A percentile compares a stretch with the other conserved stretches of the same genome.
phyloP scores from a whole-genome alignment of 2,888 invertebrate genomes.

The Cephus pygmeus region DNA sequence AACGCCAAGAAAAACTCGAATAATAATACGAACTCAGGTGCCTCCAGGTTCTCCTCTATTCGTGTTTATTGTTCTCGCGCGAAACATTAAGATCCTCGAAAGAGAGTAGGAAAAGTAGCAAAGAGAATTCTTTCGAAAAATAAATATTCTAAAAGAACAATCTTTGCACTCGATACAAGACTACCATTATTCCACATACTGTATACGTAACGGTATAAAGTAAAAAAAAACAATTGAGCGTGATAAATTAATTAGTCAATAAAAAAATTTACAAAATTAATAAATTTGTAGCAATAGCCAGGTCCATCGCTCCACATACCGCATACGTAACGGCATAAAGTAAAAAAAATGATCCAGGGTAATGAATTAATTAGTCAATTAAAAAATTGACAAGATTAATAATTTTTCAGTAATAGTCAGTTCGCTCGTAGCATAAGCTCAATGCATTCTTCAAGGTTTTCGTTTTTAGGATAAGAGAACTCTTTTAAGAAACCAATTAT shows the following conservation, averaged over 20 bases:
- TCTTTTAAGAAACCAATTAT: conserved; percentile 7
- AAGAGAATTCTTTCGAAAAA: conserved; percentile 8
- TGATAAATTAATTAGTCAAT: neutral
- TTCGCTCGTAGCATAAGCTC: conserved; percentile 19
- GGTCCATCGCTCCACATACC: too few species aligned
- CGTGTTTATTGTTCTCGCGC: conserved; percentile 14
- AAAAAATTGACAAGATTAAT: too few species aligned
- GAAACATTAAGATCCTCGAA: conserved; percentile 15
- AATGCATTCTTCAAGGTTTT: conserved; percentile 48
- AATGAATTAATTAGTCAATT: too few species aligned
- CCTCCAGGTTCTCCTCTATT: conserved; percentile 2
- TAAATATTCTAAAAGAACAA: conserved; percentile 2
- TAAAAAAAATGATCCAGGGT: too few species aligned
- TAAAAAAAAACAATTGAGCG: neutral
- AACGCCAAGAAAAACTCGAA: conserved; percentile 14
- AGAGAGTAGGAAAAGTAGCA: conserved; percentile 21
- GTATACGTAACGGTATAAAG: too few species aligned
- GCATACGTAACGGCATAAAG: too few species aligned
- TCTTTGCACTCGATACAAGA: neutral
- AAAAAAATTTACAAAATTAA: neutral
- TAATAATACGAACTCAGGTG: conserved; percentile 27
- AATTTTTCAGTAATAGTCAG: too few species aligned
- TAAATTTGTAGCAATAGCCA: neutral
- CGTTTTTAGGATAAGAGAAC: conserved; percentile 17
- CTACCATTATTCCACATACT: neutral